phyloP scores from a whole-genome alignment of 2,888 invertebrate species.

The Pantelozetes paolii region DNA sequence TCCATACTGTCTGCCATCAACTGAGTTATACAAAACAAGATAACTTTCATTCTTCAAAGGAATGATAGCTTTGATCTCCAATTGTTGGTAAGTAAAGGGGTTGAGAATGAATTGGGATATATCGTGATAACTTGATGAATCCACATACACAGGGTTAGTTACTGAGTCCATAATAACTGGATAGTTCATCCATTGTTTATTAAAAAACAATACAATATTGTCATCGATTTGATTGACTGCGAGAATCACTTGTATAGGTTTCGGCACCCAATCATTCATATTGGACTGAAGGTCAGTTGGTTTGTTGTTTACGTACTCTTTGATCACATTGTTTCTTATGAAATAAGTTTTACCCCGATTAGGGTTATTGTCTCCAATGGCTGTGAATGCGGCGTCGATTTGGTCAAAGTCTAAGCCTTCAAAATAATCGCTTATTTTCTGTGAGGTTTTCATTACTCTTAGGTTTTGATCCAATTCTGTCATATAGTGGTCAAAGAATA shows the following conservation, averaged over 20 bases:
- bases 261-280: neutral
- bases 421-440: neutral
- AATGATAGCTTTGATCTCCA: neutral
- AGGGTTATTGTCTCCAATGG: neutral
- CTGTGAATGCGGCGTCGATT: constrained; percentile 16
- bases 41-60: neutral
- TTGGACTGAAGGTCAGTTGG: neutral
- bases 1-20: neutral
- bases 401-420: neutral
- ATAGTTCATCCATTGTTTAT: neutral
- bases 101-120: neutral
- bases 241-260: neutral
- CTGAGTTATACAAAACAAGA: neutral
- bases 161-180: neutral
- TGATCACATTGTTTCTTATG: neutral
- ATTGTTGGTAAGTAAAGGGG: neutral
- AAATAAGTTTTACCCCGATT: neutral
- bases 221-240: neutral
- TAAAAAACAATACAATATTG: neutral
- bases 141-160: neutral
- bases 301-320: neutral
- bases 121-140: neutral
- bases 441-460: neutral
- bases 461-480: neutral
- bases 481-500: neutral